Base-by-base conservation (phyloP, 2,797 vertebrate genomes). In the Enteromius paludinosus region DNA sequence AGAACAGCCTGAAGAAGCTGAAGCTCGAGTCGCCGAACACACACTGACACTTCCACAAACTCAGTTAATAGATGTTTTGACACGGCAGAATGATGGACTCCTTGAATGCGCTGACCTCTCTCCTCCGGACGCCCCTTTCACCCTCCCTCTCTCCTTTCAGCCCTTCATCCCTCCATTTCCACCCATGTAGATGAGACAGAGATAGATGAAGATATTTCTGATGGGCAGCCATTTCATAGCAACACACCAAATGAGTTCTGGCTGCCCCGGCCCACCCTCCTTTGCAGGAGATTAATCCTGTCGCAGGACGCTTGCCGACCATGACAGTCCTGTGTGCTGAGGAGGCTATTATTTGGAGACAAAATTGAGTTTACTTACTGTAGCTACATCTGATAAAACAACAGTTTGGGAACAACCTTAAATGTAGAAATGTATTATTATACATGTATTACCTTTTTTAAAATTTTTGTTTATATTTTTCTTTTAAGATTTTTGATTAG, bases 151-250 rank as follows among this genome's bases (percentile, higher is more conserved):
- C 66, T 77, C 81, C 49, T 45, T 79, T 54, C 75, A 41, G 30
- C 89, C 86, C 86, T 83, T 85, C 90, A 79, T 74, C 76, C 78
- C 41, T 82, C 61, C 78, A 64, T 86, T 87, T 87, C 87, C 87
- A 15, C 28, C 85, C 88, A 94, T 93, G 92, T 89, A 94, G 92
- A 95, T 95, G 90, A 94, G 93, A 93, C 91, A 90, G 91, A 93
- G 92, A 94, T 88, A 87, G 88, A 93, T 94, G 90, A 92, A 94
- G 92, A 92, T 89, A 90, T 90, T 90, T 90, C 82, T 85, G 84
- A 84, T 89, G 85, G 66, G 75, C 77, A 62, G 88, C 87, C 87
- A 88, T 89, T 86, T 79, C 83, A 90, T 81, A 72, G 89, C 81
- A 84, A 90, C 85, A 88, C 87, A 87, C 87, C 87, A 91, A 92